Evolutionary conservation across 2,888 invertebrate genomes (phyloP).

Genomic region (Meiosimyza platycephala): DNA sequence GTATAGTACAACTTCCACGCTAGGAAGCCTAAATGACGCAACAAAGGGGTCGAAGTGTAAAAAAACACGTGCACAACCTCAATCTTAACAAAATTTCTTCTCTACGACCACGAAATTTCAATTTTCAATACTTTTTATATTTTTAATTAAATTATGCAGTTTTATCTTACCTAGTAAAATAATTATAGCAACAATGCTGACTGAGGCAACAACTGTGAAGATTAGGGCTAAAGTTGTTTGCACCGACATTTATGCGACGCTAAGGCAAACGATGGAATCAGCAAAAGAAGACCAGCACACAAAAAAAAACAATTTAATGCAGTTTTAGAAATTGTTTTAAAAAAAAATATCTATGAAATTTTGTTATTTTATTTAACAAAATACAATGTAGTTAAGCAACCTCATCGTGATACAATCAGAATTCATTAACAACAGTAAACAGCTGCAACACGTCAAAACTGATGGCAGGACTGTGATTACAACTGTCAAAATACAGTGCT

Average conservation of each 20-base stretch:
- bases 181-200: slow-evolving; percentile 71
- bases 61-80: slow-evolving; percentile 11
- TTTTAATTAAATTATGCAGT: no score
- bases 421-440: slow-evolving; percentile 4
- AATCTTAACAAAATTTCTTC: slow-evolving; percentile 8
- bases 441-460: slow-evolving; percentile 16
- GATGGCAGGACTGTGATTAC: neutral
- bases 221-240: slow-evolving; percentile 58
- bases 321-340: neutral
- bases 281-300: neutral
- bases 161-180: slow-evolving; percentile 71
- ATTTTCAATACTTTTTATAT: no score
- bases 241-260: slow-evolving; percentile 54
- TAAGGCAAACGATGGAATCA: neutral
- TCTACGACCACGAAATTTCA: no score
- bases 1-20: no score
- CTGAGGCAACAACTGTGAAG: slow-evolving; percentile 71
- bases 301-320: neutral
- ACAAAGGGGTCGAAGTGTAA: neutral
- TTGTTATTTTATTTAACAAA: slow-evolving; percentile 3
- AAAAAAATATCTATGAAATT: neutral
- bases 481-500: slow-evolving; percentile 11
- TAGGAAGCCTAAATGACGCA: neutral
- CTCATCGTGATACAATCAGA: neutral
- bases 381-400: neutral